These are phyloP conservation scores for Hybos culiciformis DNA, from an alignment of 2,888 invertebrate species.

Conservation along the genomic window DNA sequence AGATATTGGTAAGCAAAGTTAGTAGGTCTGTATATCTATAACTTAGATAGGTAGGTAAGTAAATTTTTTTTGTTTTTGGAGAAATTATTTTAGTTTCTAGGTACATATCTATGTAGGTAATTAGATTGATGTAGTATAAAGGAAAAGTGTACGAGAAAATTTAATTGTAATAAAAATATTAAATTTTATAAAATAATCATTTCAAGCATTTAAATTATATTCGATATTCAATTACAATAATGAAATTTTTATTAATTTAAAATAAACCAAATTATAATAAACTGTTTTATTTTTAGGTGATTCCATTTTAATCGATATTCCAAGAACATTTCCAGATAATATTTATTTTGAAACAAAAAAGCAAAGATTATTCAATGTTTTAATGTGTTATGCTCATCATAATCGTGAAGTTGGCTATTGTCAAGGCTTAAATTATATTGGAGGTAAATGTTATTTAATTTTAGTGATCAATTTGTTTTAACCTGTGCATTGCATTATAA, in stretches of 20 bases:
- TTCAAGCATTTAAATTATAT: neutral
- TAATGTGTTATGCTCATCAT: conserved; percentile 78
- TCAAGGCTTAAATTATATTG: conserved; percentile 90
- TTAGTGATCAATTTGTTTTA: neutral
- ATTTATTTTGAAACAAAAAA: conserved; percentile 68
- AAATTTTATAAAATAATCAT: neutral
- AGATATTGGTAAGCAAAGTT: conserved; percentile 33
- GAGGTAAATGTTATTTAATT: conserved; percentile 37
- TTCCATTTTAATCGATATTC: conserved; percentile 75
- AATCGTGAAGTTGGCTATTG: conserved; percentile 84
- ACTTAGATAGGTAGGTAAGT: too few relatives aligned
- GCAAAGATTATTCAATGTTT: conserved; percentile 66
- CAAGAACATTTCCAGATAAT: conserved; percentile 90
- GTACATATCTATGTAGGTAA: too few relatives aligned
- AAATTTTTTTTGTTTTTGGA: too few relatives aligned
- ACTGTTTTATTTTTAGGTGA: conserved; percentile 46
- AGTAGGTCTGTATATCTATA: too few relatives aligned
- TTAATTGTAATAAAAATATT: neutral
- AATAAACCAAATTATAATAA: too few relatives aligned
- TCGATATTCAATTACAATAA: neutral
- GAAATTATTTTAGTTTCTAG: too few relatives aligned
- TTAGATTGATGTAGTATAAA: too few relatives aligned
- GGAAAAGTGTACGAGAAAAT: too few relatives aligned
- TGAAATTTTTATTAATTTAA: neutral
- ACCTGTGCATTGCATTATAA: neutral